Base-by-base conservation (phyloP, 2,888 invertebrate genomes). In the Shargacucullia verbasci region DNA sequence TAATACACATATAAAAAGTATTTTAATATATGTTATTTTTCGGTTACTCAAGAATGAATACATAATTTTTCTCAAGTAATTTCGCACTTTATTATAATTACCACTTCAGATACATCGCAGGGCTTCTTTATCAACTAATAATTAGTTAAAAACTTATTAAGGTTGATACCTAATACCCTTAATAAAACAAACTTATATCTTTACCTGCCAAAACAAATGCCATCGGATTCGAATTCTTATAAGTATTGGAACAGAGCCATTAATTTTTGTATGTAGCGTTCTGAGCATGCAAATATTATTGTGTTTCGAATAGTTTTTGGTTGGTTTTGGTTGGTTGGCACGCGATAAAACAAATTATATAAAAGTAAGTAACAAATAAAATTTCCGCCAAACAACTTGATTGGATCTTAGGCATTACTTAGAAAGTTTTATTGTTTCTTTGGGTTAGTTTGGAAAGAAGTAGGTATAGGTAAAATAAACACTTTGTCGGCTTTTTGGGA, bases 61-160 rank as follows among this genome's bases (percentile, higher is more conserved):
- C 20, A 4, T 20, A 20, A 20, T n/a, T n/a, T n/a, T n/a, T n/a
- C 20, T 2, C 4, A 20, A 20, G 20, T 20, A 20, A 20, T 20
- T 39, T 52, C 11, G 35, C 34, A 47, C 13, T 14, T 40, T 20
- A 10, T 44, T 12, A 0, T 25, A 57, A 46, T 35, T 33, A 37
- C 29, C 31, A 56, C n/a, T 27, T 58, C 41, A 25, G 56, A 46
- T 33, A n/a, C 13, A 2, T 49, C 41, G 8, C n/a, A n/a, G 11
- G 11, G n/a, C 20, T 45, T 53, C 20, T 12, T 14, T 44, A 47
- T 1, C 12, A 64, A 64, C 45, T 45, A 45, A 38, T 59, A 64
- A 64, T 64, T 59, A 49, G 14, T 41, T 59, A 8, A 29, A 33
- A 45, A 64, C 45, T 46, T 40, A 15, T 33, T 33, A 8, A 14